These are phyloP conservation scores for Apotomis betuletana DNA, from an alignment of 2,888 invertebrate species.

Conservation along the genomic window DNA sequence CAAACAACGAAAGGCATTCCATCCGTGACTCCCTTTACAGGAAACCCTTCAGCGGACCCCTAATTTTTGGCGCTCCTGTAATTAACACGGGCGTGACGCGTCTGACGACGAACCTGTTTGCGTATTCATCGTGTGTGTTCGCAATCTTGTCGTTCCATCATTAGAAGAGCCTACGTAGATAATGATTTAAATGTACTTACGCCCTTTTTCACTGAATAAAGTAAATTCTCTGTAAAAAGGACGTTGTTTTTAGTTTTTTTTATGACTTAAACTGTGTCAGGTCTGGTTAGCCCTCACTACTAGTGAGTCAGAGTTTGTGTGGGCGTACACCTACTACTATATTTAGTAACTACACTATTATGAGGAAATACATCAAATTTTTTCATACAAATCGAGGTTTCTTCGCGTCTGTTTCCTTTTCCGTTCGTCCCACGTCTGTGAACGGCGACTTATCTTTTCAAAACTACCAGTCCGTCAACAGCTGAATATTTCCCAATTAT, in stretches of 20 bases:
- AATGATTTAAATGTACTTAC: not conserved
- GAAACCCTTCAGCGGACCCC: constrained; percentile 1
- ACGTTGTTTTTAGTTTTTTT: not conserved
- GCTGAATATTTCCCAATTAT: too few relatives aligned
- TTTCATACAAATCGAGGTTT: too few relatives aligned
- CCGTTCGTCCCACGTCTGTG: too few relatives aligned
- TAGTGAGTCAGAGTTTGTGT: too few relatives aligned
- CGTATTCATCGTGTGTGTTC: constrained; percentile 8
- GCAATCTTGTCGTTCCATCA: not conserved
- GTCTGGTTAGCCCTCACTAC: too few relatives aligned
- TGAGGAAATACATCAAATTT: too few relatives aligned
- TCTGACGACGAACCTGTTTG: constrained; percentile 6
- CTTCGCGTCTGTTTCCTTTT: too few relatives aligned
- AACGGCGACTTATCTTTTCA: too few relatives aligned
- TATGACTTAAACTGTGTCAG: too few relatives aligned
- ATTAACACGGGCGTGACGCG: constrained; percentile 31
- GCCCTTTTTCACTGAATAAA: not conserved
- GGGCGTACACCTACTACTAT: too few relatives aligned
- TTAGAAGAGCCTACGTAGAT: not conserved
- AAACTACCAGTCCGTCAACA: too few relatives aligned
- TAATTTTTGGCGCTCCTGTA: constrained; percentile 16
- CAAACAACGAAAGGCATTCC: not conserved
- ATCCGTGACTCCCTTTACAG: constrained; percentile 1
- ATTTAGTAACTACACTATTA: too few relatives aligned
- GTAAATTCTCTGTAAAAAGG: not conserved